Evolutionary conservation across 2,797 vertebrate species (phyloP).

Genomic region (Clarias platycephalus): DNA sequence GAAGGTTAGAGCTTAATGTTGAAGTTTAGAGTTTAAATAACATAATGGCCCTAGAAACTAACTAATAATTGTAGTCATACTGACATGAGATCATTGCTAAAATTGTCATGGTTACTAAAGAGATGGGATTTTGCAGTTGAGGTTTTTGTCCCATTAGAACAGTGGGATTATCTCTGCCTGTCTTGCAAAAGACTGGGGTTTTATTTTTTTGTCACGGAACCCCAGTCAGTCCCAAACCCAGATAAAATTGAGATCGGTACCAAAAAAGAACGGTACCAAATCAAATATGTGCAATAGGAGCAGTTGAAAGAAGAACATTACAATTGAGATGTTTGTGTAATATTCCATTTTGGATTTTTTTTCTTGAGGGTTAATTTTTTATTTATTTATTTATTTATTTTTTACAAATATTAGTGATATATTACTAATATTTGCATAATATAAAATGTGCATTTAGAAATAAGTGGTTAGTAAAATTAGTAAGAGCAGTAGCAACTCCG

Average conservation of each 20-base stretch:
- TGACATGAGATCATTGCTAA: background rate
- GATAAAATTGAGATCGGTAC: too few species aligned
- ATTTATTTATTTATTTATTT: too few species aligned
- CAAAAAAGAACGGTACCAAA: too few species aligned
- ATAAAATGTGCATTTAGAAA: background rate
- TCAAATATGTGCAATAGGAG: too few species aligned
- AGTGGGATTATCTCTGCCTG: too few species aligned
- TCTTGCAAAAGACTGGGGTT: too few species aligned
- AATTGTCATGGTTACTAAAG: background rate
- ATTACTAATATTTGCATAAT: background rate
- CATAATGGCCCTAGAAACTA: background rate
- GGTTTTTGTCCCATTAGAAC: too few species aligned
- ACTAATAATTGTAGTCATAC: background rate
- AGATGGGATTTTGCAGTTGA: background rate
- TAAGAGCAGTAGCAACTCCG: background rate
- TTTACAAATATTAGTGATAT: background rate
- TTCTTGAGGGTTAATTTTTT: background rate
- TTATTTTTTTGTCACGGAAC: too few species aligned
- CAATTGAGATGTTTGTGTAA: background rate
- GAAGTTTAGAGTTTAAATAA: background rate
- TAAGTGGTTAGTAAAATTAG: background rate
- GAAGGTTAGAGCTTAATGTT: background rate
- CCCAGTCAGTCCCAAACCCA: too few species aligned
- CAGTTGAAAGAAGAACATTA: too few species aligned
- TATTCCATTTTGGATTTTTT: too few species aligned